Conservation (phyloP, 2,797 vertebrate species). For the Tenualosa thibaudeaui region DNA sequence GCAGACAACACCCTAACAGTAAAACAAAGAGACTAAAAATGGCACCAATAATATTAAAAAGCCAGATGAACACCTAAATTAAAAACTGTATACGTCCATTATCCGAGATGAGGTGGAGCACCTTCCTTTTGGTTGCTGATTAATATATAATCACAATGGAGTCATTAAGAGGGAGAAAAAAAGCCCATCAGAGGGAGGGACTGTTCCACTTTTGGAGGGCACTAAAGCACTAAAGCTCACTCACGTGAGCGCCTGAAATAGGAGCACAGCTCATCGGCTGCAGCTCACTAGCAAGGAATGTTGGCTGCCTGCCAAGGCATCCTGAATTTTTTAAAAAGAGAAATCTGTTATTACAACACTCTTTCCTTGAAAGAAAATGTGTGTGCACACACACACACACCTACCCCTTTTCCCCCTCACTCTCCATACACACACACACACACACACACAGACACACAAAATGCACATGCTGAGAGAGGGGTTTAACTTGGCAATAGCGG, state of each 20-base stretch:
- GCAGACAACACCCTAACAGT: not conserved
- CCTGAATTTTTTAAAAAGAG: not conserved
- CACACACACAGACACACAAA: not conserved
- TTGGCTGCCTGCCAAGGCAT: not conserved
- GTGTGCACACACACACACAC: not conserved
- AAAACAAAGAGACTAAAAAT: not conserved
- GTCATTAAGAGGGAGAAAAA: no score
- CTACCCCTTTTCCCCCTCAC: not conserved
- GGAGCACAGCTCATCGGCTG: not conserved
- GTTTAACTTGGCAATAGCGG: not conserved
- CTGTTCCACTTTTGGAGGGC: not conserved
- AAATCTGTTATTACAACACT: not conserved
- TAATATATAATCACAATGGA: no score
- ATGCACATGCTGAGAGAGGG: not conserved
- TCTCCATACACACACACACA: not conserved
- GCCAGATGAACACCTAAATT: not conserved
- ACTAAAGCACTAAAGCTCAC: not conserved
- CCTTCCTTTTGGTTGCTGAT: no score
- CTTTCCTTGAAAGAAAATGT: constrained; percentile 8
- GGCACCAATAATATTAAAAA: not conserved
- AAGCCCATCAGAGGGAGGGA: not conserved
- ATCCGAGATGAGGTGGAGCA: no score
- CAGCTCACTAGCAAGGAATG: not conserved
- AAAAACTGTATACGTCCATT: not conserved
- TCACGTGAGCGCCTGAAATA: not conserved